Evolutionary conservation across 1,140 invertebrate genomes (phyloP).

Genomic region (Brachionus paranguensis): DNA sequence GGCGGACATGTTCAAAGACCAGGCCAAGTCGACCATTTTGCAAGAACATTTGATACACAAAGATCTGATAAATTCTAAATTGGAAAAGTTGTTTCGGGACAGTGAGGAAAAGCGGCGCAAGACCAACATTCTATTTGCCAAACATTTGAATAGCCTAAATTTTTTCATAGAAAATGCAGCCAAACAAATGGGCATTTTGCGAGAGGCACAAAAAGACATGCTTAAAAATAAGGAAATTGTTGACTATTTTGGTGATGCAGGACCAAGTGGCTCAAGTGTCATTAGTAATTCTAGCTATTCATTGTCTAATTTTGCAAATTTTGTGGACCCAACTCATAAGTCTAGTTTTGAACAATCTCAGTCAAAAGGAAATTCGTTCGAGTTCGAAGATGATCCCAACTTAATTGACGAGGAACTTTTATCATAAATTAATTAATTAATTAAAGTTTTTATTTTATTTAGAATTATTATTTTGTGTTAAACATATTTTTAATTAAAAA

Average conservation of each 20-base stretch:
- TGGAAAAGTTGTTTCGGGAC: background rate
- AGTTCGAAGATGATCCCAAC: background rate
- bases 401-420: slow-evolving; percentile 4
- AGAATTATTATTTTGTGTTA: too few species aligned
- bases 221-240: slow-evolving; percentile 22
- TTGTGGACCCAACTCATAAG: background rate
- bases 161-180: background rate
- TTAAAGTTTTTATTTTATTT: background rate
- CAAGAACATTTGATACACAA: slow-evolving; percentile 21
- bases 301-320: background rate
- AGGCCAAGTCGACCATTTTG: background rate
- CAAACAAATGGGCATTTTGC: background rate
- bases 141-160: background rate
- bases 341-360: background rate
- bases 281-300: background rate
- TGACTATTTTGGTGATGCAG: background rate
- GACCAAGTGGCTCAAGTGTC: background rate
- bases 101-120: slow-evolving; percentile 19
- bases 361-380: background rate
- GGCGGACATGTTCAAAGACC: background rate
- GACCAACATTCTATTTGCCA: slow-evolving; percentile 19
- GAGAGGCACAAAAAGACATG: background rate
- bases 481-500: too few species aligned
- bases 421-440: background rate
- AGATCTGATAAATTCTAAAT: background rate